Base-by-base conservation (phyloP, 2,113 vertebrate genomes). In the Onychorhynchus coronatus region DNA sequence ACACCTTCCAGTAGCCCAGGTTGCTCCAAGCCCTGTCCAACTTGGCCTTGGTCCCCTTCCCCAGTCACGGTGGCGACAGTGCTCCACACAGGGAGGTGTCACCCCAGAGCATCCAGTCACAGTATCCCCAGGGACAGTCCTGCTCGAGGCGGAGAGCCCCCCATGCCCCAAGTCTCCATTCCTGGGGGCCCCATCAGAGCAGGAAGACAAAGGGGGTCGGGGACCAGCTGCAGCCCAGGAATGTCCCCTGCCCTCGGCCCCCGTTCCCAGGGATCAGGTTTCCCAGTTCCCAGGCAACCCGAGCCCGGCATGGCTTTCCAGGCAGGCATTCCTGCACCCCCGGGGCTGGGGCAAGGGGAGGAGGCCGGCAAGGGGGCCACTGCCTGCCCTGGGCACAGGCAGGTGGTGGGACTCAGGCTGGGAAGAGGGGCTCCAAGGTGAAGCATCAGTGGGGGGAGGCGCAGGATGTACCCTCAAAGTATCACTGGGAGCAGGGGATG, bases 241-340 rank as follows among this genome's bases (percentile, higher is more conserved):
- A 94, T 91, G 91, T 93, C 93, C 91, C 93, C 91, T 93, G 94
- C 74, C 84, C 91, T 56, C 58, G 52, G 89, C 93, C 93, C 93
- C 73, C 93, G 70, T 83, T 97, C 96, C 93, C 93, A 92, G 77
- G 96, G 88, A 91, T 98, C 95, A 88, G 81, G 85, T 97, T 97
- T 85, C 97, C 79, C 91, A 87, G 94, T 97, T 97, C 96, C 96
- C 96, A 94, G 89, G 96, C 95, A 97, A 95, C 89, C 85, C 94
- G 58, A 93, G 92, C 85, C 88, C 67, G 49, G 90, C 70, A 65
- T 16, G 85, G 55, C 85, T 88, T 77, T 59, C 82, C 94, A 72
- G 91, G 92, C 73, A 88, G 80, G 89, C 86, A 96, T 95, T 95
- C 95, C 96, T 90, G 93, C 91, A 80, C 87, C 96, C 88, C 30